Conservation (phyloP, 1,140 invertebrate genomes). For the Macrosteles quadrilineatus region DNA sequence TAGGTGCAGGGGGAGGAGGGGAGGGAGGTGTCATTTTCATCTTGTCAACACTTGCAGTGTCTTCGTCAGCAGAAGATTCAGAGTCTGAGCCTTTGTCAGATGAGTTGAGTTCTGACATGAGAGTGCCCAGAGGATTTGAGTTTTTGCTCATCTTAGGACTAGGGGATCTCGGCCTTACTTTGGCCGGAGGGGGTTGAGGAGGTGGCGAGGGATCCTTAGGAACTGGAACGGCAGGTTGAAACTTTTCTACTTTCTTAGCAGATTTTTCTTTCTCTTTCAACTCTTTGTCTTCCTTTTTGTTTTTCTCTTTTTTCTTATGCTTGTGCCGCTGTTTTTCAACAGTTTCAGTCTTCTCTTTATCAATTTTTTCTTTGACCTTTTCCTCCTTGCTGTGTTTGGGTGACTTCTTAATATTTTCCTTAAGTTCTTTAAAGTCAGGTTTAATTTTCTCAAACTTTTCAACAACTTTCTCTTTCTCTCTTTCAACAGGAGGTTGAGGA, state of each 20-base stretch:
- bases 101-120: conserved; percentile 14
- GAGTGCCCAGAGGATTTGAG: background rate
- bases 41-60: conserved; percentile 17
- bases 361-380: conserved; percentile 51
- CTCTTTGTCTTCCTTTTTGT: conserved; percentile 45
- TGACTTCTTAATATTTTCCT: conserved; percentile 33
- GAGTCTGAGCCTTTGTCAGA: conserved; percentile 37
- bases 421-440: conserved; percentile 30
- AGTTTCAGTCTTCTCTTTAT: conserved; percentile 51
- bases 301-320: conserved; percentile 56
- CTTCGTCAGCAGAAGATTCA: conserved; percentile 34
- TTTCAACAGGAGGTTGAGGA: conserved; percentile 32
- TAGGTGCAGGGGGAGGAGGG: conserved; percentile 13
- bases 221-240: background rate
- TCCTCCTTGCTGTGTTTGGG: conserved; percentile 31
- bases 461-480: conserved; percentile 57
- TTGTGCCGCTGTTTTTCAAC: conserved; percentile 54
- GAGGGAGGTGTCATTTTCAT: conserved; percentile 14
- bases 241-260: conserved; percentile 54
- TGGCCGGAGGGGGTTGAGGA: background rate
- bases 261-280: conserved; percentile 49
- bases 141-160: conserved; percentile 26
- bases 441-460: conserved; percentile 46
- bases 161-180: background rate
- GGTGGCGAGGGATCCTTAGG: background rate